Evolutionary conservation across 2,888 invertebrate species (phyloP), one percentile per base, ranked within the genome.

Genomic region (Drosophila melanosoma): DNA sequence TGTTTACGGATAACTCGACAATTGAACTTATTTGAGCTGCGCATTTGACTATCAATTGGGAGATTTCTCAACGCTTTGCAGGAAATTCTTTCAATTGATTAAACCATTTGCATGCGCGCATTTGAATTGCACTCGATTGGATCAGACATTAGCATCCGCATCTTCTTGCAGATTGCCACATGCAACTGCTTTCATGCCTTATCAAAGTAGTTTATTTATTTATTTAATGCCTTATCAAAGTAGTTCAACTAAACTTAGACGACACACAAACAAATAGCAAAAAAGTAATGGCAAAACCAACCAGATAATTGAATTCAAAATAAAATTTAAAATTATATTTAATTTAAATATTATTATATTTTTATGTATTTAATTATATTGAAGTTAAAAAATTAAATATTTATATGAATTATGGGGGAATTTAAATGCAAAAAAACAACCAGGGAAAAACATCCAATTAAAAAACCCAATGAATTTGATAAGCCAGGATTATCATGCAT

Each of bases 11-110:
- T 80, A 82, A 74, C 60, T 63, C 66, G 51, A 58, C 87, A 86
- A 86, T 86, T 86, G 87, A 89, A 86, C 89, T 57, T 74, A 85
- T 80, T 85, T 80, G 62, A 67, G 74, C 53, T 80, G 88, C 69
- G 83, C 88, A 83, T 67, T 87, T 87, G 20, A 57, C 69, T 60
- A 54, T 73, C 79, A 83, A 84, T 86, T 88, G 79, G 78, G 59
- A 69, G 76, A 85, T 83, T 81, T 83, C 63, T 65, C 59, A 60
- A 53, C 69, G 52, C 53, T 65, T 1, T 8, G 51, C 33, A 35
- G 45, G 32, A 58, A 69, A 81, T 76, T 70, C 80, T 59, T 61
- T 82, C 82, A 82, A 89, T 81, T 79, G 87, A 89, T 85, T 89
- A 87, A 75, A 76, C 67, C 76, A 76, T 79, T 83, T 69, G 69